These are phyloP conservation scores for Arctocebus calabarensis DNA, from an alignment of 2,797 vertebrate genomes.

Conservation along the genomic window DNA sequence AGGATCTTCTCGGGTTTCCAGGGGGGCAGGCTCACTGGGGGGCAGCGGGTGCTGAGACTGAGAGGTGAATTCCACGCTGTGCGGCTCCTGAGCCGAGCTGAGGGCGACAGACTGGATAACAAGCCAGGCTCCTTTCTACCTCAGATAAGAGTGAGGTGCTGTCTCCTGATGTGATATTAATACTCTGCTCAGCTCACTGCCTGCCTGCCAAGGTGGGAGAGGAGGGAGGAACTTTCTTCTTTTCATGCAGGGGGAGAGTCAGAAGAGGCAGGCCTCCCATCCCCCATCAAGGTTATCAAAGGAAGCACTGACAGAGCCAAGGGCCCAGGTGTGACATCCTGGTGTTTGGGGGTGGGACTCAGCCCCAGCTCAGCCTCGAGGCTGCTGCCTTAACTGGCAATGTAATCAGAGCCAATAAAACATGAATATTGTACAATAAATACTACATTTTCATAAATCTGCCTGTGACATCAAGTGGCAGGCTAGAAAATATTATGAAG, in stretches of 20 bases:
- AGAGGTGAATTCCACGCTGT: background rate
- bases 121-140: constrained; percentile 4
- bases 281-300: background rate
- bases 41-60: too few relatives aligned
- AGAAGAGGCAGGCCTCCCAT: background rate
- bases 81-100: constrained; percentile 15
- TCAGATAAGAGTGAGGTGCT: constrained; percentile 54
- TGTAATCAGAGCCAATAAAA: constrained; percentile 60
- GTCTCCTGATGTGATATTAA: constrained; percentile 4
- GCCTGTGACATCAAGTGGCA: constrained; percentile 52
- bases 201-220: background rate
- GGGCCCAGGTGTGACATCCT: background rate
- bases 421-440: constrained; percentile 61
- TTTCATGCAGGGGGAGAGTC: background rate
- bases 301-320: background rate
- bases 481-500: constrained; percentile 49
- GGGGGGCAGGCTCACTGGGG: background rate
- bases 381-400: background rate
- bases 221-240: background rate
- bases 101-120: constrained; percentile 9
- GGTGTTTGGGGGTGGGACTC: background rate
- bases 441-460: constrained; percentile 65
- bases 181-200: background rate
- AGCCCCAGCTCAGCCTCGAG: background rate
- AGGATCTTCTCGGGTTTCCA: constrained; percentile 53